Base-by-base conservation (phyloP, 2,797 vertebrate genomes). In the Microctenopoma stevenorrisi region DNA sequence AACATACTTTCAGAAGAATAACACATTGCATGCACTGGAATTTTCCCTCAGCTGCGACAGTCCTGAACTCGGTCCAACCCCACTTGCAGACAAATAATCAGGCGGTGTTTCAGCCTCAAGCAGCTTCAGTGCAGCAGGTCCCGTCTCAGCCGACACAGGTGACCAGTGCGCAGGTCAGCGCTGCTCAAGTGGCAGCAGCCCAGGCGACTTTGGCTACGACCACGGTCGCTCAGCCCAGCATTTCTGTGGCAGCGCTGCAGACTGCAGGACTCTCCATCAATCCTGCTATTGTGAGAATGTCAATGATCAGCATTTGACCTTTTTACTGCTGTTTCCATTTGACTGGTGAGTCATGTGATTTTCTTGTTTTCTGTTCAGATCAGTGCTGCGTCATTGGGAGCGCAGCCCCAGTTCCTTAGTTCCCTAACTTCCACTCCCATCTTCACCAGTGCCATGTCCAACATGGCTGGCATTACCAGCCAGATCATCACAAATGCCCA, bases 401-500 rank as follows among this genome's bases (percentile, higher is more conserved):
- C 93, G 5, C 97, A 97, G 81, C 92, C 96, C 0, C 97, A 97
- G 90, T 95, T 98, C 64, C 94, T 98, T 64, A 95, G 96, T 68
- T 97, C 97, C 30, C 92, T 98, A 64, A 93, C 96, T 1, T 94
- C 97, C 43, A 85, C 96, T 57, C 96, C 97, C 0, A 95, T 98
- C 81, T 92, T 98, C 85, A 92, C 95, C 79, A 96, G 90, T 54
- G 85, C 96, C 86, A 94, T 98, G 90, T 92, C 96, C 85, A 94
- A 93, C 76, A 90, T 98, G 88, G 94, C 95, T 1, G 96, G 96
- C 76, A 92, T 98, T 89, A 94, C 96, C 76, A 95, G 95, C 71
- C 97, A 97, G 89, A 95, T 98, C 82, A 95, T 98, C 89, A 97
- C 97, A 58, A 98, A 96, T 50, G 94, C 96, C 71, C 97, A 98